Conservation (phyloP, 64 coral and sea anemone species). For the Orbicella faveolata region DNA sequence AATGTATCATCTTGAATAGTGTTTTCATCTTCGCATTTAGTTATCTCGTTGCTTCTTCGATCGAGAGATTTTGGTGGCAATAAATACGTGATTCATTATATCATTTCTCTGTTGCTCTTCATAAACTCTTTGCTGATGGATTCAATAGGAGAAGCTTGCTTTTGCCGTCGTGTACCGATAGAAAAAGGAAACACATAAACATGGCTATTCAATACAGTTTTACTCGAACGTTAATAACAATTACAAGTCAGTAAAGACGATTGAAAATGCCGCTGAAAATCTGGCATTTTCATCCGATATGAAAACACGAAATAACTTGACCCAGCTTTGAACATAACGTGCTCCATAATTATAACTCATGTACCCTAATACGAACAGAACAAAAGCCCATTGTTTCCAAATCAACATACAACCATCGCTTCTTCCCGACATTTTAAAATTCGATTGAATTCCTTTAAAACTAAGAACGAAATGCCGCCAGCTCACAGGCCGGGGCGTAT, state of each 20-base stretch:
- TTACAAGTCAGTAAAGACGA: not conserved
- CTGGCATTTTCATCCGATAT: not conserved
- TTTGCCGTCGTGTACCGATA: not conserved
- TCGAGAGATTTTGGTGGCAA: not conserved
- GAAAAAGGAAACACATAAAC: slow-evolving; percentile 19
- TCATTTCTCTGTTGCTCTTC: not conserved
- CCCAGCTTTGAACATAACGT: not conserved
- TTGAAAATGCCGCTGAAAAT: not conserved
- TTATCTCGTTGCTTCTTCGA: not conserved
- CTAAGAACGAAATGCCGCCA: slow-evolving; percentile 61
- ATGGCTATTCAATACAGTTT: not conserved
- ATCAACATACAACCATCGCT: slow-evolving; percentile 40
- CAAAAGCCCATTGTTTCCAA: slow-evolving; percentile 57
- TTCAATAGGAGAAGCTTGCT: not conserved
- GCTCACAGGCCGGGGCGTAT: slow-evolving; percentile 30
- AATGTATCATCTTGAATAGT: not conserved
- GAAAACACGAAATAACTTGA: slow-evolving; percentile 15
- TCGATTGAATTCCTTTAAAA: slow-evolving; percentile 74
- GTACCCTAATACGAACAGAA: slow-evolving; percentile 31
- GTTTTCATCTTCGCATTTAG: not conserved
- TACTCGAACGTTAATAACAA: not conserved
- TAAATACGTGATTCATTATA: not conserved
- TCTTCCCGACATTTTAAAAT: slow-evolving; percentile 67
- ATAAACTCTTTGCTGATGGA: not conserved
- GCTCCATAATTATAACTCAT: slow-evolving; percentile 15